Percentiles rank a stretch among this genome's conserved stretches.
These are phyloP conservation scores for Porites australiensis DNA, from an alignment of 64 coral and sea anemone genomes.

Conservation along the genomic window DNA sequence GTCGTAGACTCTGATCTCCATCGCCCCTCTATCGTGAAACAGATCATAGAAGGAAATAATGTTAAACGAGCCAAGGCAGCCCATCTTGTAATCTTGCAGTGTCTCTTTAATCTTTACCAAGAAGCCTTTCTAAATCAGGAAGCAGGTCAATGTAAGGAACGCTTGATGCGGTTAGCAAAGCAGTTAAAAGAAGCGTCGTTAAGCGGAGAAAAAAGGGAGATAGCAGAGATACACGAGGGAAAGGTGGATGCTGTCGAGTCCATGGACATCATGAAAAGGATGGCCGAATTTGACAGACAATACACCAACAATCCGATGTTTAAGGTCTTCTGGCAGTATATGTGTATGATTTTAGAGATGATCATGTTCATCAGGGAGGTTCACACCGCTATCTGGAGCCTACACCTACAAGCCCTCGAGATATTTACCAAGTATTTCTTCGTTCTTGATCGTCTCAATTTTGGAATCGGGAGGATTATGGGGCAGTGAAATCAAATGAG, in stretches of 20 bases:
- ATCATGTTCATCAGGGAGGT: background rate
- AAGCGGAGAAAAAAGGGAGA: background rate
- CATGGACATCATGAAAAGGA: background rate
- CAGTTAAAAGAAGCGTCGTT: slow-evolving; percentile 6
- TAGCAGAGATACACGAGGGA: too few species aligned
- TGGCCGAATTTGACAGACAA: background rate
- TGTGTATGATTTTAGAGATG: background rate
- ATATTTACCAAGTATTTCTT: slow-evolving; percentile 37
- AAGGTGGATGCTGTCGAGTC: background rate
- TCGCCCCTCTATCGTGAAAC: slow-evolving; percentile 3
- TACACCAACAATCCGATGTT: slow-evolving; percentile 6
- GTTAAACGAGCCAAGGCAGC: slow-evolving; percentile 28
- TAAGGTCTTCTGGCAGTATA: background rate
- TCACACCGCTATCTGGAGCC: background rate
- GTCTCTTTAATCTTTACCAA: slow-evolving; percentile 45
- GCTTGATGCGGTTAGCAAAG: background rate
- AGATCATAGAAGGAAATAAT: slow-evolving; percentile 4
- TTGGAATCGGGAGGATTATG: slow-evolving; percentile 22
- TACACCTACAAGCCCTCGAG: slow-evolving; percentile 34
- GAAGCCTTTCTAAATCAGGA: slow-evolving; percentile 20
- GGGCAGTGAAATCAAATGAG: background rate
- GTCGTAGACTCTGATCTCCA: background rate
- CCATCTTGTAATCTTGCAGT: slow-evolving; percentile 59
- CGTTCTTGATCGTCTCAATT: slow-evolving; percentile 31
- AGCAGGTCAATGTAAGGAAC: too few species aligned